Base-by-base conservation (phyloP, 2,797 vertebrate genomes). In the Eidolon dupreanum region DNA sequence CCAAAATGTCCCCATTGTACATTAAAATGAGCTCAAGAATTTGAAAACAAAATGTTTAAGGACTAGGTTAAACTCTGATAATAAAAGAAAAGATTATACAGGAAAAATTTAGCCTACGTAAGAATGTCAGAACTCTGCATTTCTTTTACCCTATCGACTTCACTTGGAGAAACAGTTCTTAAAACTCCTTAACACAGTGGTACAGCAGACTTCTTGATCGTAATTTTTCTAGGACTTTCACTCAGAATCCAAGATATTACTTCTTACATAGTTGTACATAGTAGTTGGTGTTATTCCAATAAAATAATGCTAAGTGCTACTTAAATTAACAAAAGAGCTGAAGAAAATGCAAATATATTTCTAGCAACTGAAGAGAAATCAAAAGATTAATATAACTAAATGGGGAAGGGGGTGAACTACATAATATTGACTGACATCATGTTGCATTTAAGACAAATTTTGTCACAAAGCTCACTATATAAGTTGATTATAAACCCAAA, bases 21-120 rank as follows among this genome's bases (percentile, higher is more conserved):
- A 81, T 86, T 55, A 73, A 95, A 85, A 93, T 33, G 31, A 95
- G 36, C 49, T 88, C 28, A 66, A 55, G 43, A 51, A 89, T 51
- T 75, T n/a, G 11, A 57, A 86, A 90, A 84, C 11, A 70, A 88
- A 79, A 68, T 28, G 16, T 38, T 46, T 38, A 87, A 86, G 13
- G 19, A 63, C 26, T 43, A 17, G 9, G n/a, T 71, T 75, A 53
- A 91, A 90, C 22, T 88, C 71, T 66, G 26, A 38, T 55, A 38
- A 88, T 31, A 57, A 89, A 55, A 68, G 6, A 66, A 81, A 1
- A 63, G 36, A n/a, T 33, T 15, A 70, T 12, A 92, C 0, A 41
- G 17, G 33, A 17, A 55, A 91, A 13, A 51, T n/a, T 17, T n/a
- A 90, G 31, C 20, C 17, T 61, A 90, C 61, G 36, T 46, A 79